Evolutionary conservation across 2,888 invertebrate genomes (phyloP), one percentile per base, ranked within the genome.

Genomic region (Lottia gigantea): DNA sequence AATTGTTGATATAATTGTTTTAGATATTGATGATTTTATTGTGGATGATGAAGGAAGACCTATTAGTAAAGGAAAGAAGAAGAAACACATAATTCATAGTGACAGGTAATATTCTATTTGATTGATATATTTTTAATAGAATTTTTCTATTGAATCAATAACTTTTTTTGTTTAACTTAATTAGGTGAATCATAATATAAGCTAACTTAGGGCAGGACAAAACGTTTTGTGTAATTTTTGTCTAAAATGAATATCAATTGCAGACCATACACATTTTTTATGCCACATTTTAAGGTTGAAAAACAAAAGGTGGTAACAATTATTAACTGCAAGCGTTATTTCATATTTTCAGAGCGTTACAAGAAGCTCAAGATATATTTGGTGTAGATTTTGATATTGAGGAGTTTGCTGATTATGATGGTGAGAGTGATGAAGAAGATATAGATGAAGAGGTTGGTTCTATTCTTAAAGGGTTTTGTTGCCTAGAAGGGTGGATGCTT

Each of bases 311-410:
- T 31, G 31, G 31, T 31, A 31, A n/a, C n/a, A 31, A 31, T 31
- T 31, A 31, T 31, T 4, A 31, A 31, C 31, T 31, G 31, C 6
- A 31, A 31, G 6, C 6, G 31, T 4, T 16, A 55, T 19, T 67
- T 31, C 15, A 23, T 62, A 15, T 62, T 47, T 71, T 14, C 76
- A 86, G 95, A 93, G 95, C 95, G 0, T 90, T 98, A 23, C 97
- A 98, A 92, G 96, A 98, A 89, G 99, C 98, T 68, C 97, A 98
- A 89, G 98, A 99, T 87, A 97, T 98, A 78, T 99, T 99, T 87
- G 99, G 98, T 45, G 97, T 98, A n/a, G 98, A 98, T 88, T 98
- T 98, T 89, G 97, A 89, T 74, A 89, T 89, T 75, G 88, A 89
- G 31, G 90, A 90, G 46, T 89, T 91, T 77, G 89, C 88, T 31